These are phyloP conservation scores for Adineta ricciae DNA, from an alignment of 2,888 invertebrate species.

Conservation along the genomic window DNA sequence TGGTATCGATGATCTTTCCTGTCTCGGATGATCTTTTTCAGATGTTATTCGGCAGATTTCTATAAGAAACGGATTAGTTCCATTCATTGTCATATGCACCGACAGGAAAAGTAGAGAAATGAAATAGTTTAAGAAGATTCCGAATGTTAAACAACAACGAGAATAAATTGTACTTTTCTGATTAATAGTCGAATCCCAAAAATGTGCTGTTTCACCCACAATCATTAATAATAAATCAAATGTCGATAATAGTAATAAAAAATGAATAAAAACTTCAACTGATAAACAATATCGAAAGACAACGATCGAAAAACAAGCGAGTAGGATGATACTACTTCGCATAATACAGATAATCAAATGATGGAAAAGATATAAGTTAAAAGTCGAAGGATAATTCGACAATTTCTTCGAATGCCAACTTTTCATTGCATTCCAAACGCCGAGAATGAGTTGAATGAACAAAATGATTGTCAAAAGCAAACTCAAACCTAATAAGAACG, in stretches of 20 bases:
- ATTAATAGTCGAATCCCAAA: conserved; percentile 2
- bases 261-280: neutral
- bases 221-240: neutral
- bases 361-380: neutral
- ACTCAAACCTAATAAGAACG: neutral
- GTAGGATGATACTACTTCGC: neutral
- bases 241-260: neutral
- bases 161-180: neutral
- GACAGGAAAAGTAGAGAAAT: neutral
- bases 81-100: neutral
- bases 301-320: neutral
- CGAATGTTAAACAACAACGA: neutral
- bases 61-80: neutral
- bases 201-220: neutral
- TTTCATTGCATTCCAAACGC: neutral
- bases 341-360: neutral
- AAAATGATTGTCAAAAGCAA: neutral
- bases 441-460: neutral
- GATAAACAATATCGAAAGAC: neutral
- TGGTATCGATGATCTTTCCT: conserved; percentile 5
- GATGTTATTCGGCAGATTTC: neutral
- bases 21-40: neutral
- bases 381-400: neutral
- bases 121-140: neutral
- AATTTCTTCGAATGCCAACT: neutral